These are phyloP conservation scores for Pammene aurita DNA, from an alignment of 2,888 invertebrate species.

Conservation along the genomic window DNA sequence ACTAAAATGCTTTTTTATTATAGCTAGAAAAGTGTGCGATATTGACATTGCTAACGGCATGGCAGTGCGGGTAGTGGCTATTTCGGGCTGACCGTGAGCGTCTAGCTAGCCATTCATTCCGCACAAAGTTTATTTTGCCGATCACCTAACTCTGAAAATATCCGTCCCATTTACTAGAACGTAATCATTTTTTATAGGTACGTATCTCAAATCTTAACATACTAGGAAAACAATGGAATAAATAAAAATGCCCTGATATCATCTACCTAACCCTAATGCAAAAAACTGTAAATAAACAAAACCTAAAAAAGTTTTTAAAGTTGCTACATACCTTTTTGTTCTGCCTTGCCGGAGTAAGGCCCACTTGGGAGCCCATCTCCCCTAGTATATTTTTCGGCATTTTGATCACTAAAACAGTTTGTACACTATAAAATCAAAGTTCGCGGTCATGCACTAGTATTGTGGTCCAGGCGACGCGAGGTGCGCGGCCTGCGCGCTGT, in stretches of 20 bases:
- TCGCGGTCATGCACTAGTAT: slow-evolving; percentile 52
- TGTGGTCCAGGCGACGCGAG: slow-evolving; percentile 59
- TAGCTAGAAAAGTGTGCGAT: slow-evolving; percentile 50
- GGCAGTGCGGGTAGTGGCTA: slow-evolving; percentile 63
- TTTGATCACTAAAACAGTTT: slow-evolving; percentile 59
- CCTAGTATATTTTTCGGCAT: slow-evolving; percentile 79
- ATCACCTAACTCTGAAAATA: slow-evolving; percentile 57
- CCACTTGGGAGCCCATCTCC: slow-evolving; percentile 81
- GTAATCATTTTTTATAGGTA: slow-evolving; percentile 28
- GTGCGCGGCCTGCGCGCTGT: slow-evolving; percentile 67
- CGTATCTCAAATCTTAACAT: slow-evolving; percentile 26
- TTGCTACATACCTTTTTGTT: slow-evolving; percentile 67
- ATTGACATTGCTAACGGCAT: slow-evolving; percentile 67
- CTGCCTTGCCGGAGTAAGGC: slow-evolving; percentile 71
- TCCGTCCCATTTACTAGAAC: slow-evolving; percentile 46
- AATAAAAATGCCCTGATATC: background rate
- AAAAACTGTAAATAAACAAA: slow-evolving; percentile 22
- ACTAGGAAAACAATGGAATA: background rate
- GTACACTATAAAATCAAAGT: slow-evolving; percentile 50
- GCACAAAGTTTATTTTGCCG: slow-evolving; percentile 55
- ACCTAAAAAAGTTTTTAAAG: background rate
- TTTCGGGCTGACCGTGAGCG: slow-evolving; percentile 74
- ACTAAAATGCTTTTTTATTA: background rate
- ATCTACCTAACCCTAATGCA: background rate
- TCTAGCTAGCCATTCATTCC: slow-evolving; percentile 64